A percentile compares a stretch with the other conserved stretches of the same genome.
Evolutionary conservation across 1,140 invertebrate genomes (phyloP).

Genomic region (Drosophila auraria): DNA sequence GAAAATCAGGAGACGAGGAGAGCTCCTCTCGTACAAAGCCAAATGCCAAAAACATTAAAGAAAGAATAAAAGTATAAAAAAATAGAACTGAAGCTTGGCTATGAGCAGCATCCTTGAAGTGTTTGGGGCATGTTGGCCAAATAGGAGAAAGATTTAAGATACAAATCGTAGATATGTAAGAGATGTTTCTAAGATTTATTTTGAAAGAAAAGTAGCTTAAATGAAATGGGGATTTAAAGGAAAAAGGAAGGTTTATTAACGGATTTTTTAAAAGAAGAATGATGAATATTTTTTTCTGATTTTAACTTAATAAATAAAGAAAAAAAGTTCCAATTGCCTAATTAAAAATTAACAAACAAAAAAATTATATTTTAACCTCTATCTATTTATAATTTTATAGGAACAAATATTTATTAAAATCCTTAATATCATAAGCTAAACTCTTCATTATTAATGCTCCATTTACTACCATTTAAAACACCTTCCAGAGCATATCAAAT

Average conservation of each 20-base stretch:
- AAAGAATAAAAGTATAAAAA: slow-evolving; percentile 16
- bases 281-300: too few species aligned
- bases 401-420: neutral
- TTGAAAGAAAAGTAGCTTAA: neutral
- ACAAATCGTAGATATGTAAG: slow-evolving; percentile 7
- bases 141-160: slow-evolving; percentile 12
- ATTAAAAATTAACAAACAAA: too few species aligned
- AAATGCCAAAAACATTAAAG: slow-evolving; percentile 57
- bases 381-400: too few species aligned
- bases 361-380: too few species aligned
- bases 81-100: neutral
- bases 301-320: too few species aligned
- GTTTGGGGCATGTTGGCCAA: neutral
- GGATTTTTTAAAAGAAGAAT: too few species aligned
- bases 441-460: neutral
- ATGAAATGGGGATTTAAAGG: too few species aligned
- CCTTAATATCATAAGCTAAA: neutral
- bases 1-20: slow-evolving; percentile 34
- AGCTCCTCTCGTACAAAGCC: slow-evolving; percentile 33
- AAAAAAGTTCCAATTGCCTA: too few species aligned
- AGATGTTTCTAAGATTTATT: neutral
- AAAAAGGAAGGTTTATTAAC: neutral
- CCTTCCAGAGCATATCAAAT: slow-evolving; percentile 5
- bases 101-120: slow-evolving; percentile 22
- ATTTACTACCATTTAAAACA: neutral